Base-by-base conservation (phyloP, 2,797 vertebrate species). In the Danio kyathit region DNA sequence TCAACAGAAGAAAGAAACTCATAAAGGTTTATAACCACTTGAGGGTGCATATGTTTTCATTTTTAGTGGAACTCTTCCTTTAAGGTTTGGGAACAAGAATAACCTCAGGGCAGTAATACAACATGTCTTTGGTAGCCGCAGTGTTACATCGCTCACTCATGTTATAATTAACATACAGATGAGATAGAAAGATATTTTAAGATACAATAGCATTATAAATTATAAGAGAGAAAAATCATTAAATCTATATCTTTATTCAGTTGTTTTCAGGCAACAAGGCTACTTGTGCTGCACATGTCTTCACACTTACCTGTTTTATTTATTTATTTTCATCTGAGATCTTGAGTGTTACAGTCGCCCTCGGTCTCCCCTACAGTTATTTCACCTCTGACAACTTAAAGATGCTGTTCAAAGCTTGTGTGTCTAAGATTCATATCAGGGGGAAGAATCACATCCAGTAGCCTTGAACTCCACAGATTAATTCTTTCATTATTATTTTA, bases 331-430 rank as follows among this genome's bases (percentile, higher is more conserved):
- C 29, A 1, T n/a, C 9, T 29, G 16, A 8, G 16, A 41, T 51
- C 54, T 54, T 72, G 54, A 56, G n/a, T 73, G 41, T 73, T 59
- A 59, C 17, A 29, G 19, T 46, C 21, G 52, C 40, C 40, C 54
- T 59, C 54, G 3, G 54, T 8, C 41, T 72, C 40, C 40, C 52
- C 40, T 57, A 41, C 52, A 56, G 70, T 72, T 29, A 46, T 46
- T 29, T 7, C 5, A 4, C 14, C 13, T n/a, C 12, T 74, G 41
- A 60, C 71, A 60, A 29, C n/a, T 69, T 60, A 59, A 57, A 51
- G 54, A 70, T 40, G 46, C 48, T 75, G 66, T 81, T 80, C 83
- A 85, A 83, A 63, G 8, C n/a, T 65, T 41, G 6, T 54, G 43
- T 82, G 43, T 82, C 17, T 82, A 17, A 76, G 46, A 66, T 56